phyloP scores from a whole-genome alignment of 2,113 vertebrate species.

The Chaetodon auriga region DNA sequence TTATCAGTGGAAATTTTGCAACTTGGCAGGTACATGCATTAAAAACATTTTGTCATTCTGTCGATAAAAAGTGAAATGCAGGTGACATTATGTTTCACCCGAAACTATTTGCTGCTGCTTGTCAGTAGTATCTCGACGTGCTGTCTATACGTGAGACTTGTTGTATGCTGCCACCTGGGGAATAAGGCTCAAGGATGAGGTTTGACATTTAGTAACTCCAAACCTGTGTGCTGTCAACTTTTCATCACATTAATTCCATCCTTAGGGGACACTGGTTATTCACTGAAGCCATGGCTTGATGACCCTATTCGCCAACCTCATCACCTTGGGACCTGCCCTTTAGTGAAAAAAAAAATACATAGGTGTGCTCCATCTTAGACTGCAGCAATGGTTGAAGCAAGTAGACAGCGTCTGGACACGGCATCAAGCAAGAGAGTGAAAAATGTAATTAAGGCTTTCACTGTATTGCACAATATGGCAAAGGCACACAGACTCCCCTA shows the following conservation, averaged over 20 bases:
- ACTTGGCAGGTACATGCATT: not conserved
- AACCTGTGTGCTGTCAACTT: constrained; percentile 46
- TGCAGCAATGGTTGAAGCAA: constrained; percentile 16
- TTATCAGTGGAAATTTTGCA: not conserved
- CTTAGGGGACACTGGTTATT: constrained; percentile 32
- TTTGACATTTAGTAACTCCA: constrained; percentile 44
- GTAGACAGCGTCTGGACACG: constrained; percentile 11
- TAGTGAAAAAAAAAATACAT: constrained; percentile 5
- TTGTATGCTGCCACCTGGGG: not conserved
- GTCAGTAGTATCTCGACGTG: not conserved
- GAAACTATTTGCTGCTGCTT: not conserved
- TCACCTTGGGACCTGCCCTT: constrained; percentile 55
- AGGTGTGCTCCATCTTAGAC: constrained; percentile 32
- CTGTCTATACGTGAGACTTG: not conserved
- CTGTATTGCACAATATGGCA: constrained; percentile 20
- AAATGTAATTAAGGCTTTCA: constrained; percentile 20
- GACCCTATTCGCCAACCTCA: constrained; percentile 38
- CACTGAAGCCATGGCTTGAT: constrained; percentile 29
- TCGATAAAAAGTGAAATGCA: not conserved
- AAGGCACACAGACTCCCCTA: constrained; percentile 25
- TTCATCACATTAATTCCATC: constrained; percentile 52
- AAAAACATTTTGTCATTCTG: not conserved
- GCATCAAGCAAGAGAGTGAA: constrained; percentile 17
- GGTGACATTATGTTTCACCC: not conserved
- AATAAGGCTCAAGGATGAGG: constrained; percentile 13